These are phyloP conservation scores for Xylota segnis DNA, from an alignment of 2,888 invertebrate species.

Conservation along the genomic window DNA sequence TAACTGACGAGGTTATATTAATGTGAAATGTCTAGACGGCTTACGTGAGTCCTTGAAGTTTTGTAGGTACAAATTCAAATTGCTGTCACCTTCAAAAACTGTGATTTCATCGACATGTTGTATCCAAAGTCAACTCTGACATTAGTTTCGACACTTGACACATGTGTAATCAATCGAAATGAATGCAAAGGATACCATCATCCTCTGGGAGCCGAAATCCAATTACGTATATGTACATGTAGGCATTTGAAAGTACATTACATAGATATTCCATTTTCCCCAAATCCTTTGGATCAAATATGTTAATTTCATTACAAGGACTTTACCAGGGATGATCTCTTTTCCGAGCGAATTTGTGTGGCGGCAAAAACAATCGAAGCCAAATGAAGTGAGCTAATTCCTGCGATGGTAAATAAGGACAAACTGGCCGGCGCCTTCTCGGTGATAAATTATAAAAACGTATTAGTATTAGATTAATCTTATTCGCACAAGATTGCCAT, in stretches of 20 bases:
- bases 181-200: background rate
- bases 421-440: conserved; percentile 46
- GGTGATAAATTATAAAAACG: conserved; percentile 69
- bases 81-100: conserved; percentile 15
- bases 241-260: background rate
- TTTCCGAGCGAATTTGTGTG: conserved; percentile 54
- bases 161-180: conserved; percentile 15
- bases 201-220: conserved; percentile 6
- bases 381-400: conserved; percentile 65
- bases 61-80: conserved; percentile 3
- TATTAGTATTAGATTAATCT: conserved; percentile 72
- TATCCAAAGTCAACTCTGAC: background rate
- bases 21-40: conserved; percentile 40
- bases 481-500: conserved; percentile 66
- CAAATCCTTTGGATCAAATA: conserved; percentile 51
- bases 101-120: conserved; percentile 5
- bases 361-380: conserved; percentile 57
- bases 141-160: conserved; percentile 20
- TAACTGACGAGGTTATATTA: background rate
- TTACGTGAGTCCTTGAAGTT: conserved; percentile 40
- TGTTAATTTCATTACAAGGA: conserved; percentile 53
- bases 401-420: conserved; percentile 14
- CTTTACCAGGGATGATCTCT: conserved; percentile 16
- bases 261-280: background rate
- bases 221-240: background rate